Evolutionary conservation across 2,797 vertebrate genomes (phyloP), one percentile per base, ranked within the genome.

Genomic region (Myoxocephalus aenaeus): DNA sequence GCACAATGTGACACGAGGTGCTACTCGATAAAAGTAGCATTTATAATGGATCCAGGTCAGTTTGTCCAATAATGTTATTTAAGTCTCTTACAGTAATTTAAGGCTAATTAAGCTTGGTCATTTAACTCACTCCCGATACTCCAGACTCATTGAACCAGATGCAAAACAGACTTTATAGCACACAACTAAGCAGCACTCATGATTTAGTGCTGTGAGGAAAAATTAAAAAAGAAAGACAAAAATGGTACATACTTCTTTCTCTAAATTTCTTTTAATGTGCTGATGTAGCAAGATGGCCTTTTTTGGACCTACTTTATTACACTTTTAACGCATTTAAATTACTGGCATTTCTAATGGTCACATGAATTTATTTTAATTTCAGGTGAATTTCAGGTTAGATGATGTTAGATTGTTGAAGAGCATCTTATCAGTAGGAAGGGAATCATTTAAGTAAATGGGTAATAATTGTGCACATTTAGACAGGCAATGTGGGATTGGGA

Each of bases 41-140:
- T 84, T 82, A 84, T 86, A 83, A 86, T 83, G 57, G 79, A 77
- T 73, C 44, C 71, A 67, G 77, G 70, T 82, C 75, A 84, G 29
- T 88, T 86, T 75, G 54, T 78, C 62, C 80, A 79, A 57, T 85
- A 70, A 70, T 75, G 75, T 77, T 85, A 77, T 82, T 70, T 78
- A 75, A 82, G 57, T 72, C 70, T 83, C 65, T 75, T 77, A 79
- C 64, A 78, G 83, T 85, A 76, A 87, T 80, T 86, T 51, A 61
- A 74, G 44, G 50, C 57, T 61, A 81, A 85, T 82, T 77, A 80
- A 70, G 69, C 58, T 4, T 54, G 66, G 34, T 57, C 62, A 83
- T 76, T 77, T 56, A 75, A 78, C 63, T 71, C 50, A 36, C 64
- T 71, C 46, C 13, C 22, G 10, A 9, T 59, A 15, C 36, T 69